Evolutionary conservation across 2,888 invertebrate species (phyloP).

Genomic region (Leptarthrus brevirostris): DNA sequence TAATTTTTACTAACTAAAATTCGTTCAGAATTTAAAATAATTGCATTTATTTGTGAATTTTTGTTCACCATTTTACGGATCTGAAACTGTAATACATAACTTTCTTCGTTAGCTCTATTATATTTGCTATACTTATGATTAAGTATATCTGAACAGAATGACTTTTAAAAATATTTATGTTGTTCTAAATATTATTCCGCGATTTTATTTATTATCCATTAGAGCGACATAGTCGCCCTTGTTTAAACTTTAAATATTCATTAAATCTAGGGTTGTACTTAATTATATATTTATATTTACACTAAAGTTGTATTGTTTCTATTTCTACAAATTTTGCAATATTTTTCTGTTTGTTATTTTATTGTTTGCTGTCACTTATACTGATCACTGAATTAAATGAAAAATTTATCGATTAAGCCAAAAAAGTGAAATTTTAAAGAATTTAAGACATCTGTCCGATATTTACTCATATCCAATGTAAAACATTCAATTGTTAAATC

Average conservation of each 20-base stretch:
- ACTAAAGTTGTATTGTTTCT: background rate
- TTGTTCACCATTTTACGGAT: too few relatives aligned
- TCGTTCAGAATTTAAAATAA: too few relatives aligned
- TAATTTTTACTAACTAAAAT: background rate
- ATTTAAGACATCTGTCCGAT: background rate
- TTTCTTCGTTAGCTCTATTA: background rate
- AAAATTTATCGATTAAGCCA: constrained; percentile 14
- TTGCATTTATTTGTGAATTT: too few relatives aligned
- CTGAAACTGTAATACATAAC: background rate
- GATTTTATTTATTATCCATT: constrained; percentile 17
- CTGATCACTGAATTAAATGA: background rate
- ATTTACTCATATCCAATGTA: constrained; percentile 38
- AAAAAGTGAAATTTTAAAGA: background rate
- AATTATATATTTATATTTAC: constrained; percentile 12
- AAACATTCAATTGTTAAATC: constrained; percentile 3
- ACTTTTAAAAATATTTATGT: background rate
- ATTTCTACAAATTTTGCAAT: constrained; percentile 1
- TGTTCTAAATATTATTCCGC: background rate
- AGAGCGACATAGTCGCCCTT: background rate
- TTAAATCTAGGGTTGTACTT: constrained; percentile 27
- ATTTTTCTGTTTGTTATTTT: constrained; percentile 10
- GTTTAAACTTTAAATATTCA: constrained; percentile 2
- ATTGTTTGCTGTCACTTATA: background rate
- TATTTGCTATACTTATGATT: background rate
- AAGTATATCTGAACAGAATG: background rate